A percentile compares a stretch with the other conserved stretches of the same genome.
phyloP scores from a whole-genome alignment of 2,797 vertebrate genomes.

The Esox masquinongy region DNA sequence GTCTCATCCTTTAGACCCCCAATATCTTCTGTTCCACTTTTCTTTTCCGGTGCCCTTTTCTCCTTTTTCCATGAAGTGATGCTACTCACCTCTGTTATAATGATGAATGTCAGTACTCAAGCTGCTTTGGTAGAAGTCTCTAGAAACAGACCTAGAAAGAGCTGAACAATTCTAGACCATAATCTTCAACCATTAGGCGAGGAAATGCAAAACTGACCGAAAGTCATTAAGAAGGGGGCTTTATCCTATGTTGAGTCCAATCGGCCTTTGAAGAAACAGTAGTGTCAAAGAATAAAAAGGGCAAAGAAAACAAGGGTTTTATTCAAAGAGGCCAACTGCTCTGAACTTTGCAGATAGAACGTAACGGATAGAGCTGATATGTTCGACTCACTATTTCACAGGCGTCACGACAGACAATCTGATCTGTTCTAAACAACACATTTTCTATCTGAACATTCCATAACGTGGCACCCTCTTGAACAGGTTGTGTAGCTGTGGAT shows the following conservation, averaged over 20 bases:
- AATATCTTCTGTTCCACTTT: constrained; percentile 22
- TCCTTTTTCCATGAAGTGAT: constrained; percentile 56
- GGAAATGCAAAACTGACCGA: constrained; percentile 26
- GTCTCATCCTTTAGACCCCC: constrained; percentile 9
- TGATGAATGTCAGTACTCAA: constrained; percentile 12
- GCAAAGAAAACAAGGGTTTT: constrained; percentile 35
- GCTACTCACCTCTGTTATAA: constrained; percentile 33
- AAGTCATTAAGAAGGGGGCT: constrained; percentile 26
- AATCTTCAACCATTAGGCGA: constrained; percentile 30
- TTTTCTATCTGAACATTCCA: background rate
- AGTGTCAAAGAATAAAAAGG: constrained; percentile 42
- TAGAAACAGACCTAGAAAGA: constrained; percentile 46
- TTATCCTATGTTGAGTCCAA: constrained; percentile 33
- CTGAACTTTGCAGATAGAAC: background rate
- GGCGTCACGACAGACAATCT: constrained; percentile 4
- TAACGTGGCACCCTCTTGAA: background rate
- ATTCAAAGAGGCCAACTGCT: background rate
- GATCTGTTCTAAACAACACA: background rate
- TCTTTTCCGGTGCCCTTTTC: constrained; percentile 37
- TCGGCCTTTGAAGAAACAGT: constrained; percentile 26
- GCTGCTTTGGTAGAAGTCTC: constrained; percentile 42
- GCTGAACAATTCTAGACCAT: constrained; percentile 34
- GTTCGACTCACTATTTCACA: background rate
- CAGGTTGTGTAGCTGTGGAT: constrained; percentile 11
- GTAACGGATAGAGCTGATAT: background rate